Evolutionary conservation across 2,888 invertebrate species (phyloP), one percentile per base, ranked within the genome.

Genomic region (Drosophila borborema): DNA sequence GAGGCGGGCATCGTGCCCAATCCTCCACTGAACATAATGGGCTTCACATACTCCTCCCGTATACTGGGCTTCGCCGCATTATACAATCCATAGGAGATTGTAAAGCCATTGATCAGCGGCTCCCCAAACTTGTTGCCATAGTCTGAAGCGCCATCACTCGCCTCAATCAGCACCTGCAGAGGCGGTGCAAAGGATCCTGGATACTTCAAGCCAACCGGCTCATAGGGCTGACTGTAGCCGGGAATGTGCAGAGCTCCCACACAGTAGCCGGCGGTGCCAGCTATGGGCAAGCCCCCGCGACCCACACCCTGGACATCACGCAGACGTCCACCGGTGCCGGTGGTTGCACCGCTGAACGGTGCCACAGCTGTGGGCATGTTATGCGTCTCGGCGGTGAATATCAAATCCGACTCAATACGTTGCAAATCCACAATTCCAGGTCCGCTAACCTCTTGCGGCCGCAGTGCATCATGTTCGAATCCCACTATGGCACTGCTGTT

Each of bases 91-190:
- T 97, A 99, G 0, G 98, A 97, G 63, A 99, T 95, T 0, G 97
- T 96, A 92, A 99, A 99, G 8, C 99, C 99, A 89, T 95, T 94
- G 75, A 99, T 95, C 1, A 99, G 95, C 0, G 99, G 99, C 92
- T 99, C 99, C 0, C 99, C 99, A 93, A 99, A 99, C 94, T 99
- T 99, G 93, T 99, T 99, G 9, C 99, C 99, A 93, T 99, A 99
- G 92, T 99, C 99, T 0, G 99, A 99, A 4, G 99, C 99, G 2
- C 99, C 99, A 92, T 99, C 98, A 92, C 98, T 98, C 0, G 99
- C 99, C 93, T 99, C 98, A 36, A 99, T 96, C 23, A 98, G 95
- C 51, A 99, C 96, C 92, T 98, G 96, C 16, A 98, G 93, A 0
- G 99, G 98, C 1, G 95, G 94, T 2, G 99, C 99, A 94, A 99